Conservation (phyloP, 2,113 vertebrate species). For the Phalacrocorax carbo region DNA sequence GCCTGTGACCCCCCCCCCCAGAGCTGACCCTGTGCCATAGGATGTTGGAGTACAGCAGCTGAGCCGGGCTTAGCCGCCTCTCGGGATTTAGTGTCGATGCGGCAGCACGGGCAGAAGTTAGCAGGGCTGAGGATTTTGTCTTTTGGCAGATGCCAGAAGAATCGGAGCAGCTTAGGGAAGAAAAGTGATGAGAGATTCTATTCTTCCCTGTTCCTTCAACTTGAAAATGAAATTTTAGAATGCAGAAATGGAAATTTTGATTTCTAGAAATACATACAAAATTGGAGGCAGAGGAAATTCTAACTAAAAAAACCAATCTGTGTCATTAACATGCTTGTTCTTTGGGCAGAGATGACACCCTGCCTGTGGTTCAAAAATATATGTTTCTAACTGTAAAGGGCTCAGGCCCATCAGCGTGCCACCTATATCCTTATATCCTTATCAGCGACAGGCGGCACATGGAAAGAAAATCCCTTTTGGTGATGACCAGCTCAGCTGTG, state of each 20-base stretch:
- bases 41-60: neutral
- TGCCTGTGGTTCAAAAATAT: fast-evolving
- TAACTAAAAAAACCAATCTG: neutral
- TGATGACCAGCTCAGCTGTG: neutral
- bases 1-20: fast-evolving
- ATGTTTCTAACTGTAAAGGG: neutral
- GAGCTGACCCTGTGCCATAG: neutral
- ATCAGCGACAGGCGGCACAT: neutral
- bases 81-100: neutral
- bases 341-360: neutral
- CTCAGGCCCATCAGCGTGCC: fast-evolving
- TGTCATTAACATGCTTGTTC: neutral
- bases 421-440: neutral
- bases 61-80: neutral
- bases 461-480: neutral
- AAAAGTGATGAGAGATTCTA: neutral
- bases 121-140: neutral
- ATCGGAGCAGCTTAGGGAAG: fast-evolving
- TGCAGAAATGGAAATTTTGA: neutral
- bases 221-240: neutral
- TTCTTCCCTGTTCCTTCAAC: fast-evolving
- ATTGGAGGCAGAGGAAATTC: neutral
- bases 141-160: neutral
- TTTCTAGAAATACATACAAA: neutral
- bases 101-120: neutral